Evolutionary conservation across 1,140 invertebrate species (phyloP), one percentile per base, ranked within the genome.

Genomic region (Aphis gossypii): DNA sequence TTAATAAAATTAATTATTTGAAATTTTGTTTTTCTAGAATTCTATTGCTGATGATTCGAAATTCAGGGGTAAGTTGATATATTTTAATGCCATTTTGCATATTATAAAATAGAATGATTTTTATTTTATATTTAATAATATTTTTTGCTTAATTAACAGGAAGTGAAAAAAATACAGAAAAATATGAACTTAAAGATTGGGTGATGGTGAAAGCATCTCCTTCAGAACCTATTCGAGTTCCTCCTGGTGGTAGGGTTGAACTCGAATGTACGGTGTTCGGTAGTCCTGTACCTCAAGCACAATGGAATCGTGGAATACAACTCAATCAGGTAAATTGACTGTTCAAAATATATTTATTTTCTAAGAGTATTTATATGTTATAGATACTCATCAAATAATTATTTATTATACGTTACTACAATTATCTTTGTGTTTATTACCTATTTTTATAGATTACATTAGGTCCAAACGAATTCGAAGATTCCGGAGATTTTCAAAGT

Each of bases 191-290:
- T 25, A 93, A 93, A 56, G 92, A 93, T 83, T 93, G 92, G 92
- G 92, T 93, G 41, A 54, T 93, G 48, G 92, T 93, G 44, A 93
- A 93, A 93, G 51, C 25, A 44, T 30, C 48, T 2, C 92, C 92
- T 41, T 83, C 92, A 14, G 82, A 84, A 0, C 76, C 82, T 30
- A 93, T 93, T 30, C 25, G 92, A 86, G 92, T 83, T 54, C 23
- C 92, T 83, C 92, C 82, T 30, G 92, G 92, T 54, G 68, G 82
- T 30, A 93, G 92, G 38, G 82, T 93, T 84, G 92, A 93, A 86
- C 48, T 93, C 8, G 92, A 93, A 86, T 93, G 92, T 93, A 93
- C 92, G 41, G 92, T 93, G 56, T 93, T 93, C 14, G 92, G 92
- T 84, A 93, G 92, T 20, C 92, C 92, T 25, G 82, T 93, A 20